phyloP scores from a whole-genome alignment of 2,888 invertebrate genomes.

The Agrenia bidenticulata region DNA sequence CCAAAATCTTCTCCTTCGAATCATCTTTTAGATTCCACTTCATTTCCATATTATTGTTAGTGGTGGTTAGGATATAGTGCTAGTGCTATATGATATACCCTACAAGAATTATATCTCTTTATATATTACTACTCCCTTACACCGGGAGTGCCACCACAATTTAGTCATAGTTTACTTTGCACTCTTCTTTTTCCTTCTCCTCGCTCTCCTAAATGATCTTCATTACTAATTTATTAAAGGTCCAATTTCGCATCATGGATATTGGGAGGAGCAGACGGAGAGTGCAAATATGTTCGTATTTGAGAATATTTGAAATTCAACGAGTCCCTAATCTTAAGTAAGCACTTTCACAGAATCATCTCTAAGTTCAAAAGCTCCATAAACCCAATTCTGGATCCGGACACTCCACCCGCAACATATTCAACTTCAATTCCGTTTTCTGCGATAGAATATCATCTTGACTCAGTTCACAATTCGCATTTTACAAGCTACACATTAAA shows the following conservation, averaged over 20 bases:
- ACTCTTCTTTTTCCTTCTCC: background rate
- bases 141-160: too few relatives aligned
- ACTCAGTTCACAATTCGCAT: background rate
- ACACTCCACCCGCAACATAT: too few relatives aligned
- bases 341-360: background rate
- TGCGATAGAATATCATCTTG: background rate
- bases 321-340: slow-evolving; percentile 3
- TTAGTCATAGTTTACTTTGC: background rate
- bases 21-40: slow-evolving; percentile 9
- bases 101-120: too few relatives aligned
- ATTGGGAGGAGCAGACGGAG: too few relatives aligned
- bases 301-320: background rate
- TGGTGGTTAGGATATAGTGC: too few relatives aligned
- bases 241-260: slow-evolving; percentile 11
- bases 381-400: too few relatives aligned
- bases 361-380: background rate
- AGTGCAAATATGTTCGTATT: too few relatives aligned
- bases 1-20: background rate
- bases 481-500: slow-evolving; percentile 12
- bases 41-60: slow-evolving; percentile 9
- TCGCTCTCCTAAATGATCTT: background rate
- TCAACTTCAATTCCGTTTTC: background rate
- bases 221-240: slow-evolving; percentile 17
- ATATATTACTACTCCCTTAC: slow-evolving; percentile 1
- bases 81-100: too few relatives aligned